phyloP scores from a whole-genome alignment of 1,140 invertebrate species.

The Lanistes nyassanus region DNA sequence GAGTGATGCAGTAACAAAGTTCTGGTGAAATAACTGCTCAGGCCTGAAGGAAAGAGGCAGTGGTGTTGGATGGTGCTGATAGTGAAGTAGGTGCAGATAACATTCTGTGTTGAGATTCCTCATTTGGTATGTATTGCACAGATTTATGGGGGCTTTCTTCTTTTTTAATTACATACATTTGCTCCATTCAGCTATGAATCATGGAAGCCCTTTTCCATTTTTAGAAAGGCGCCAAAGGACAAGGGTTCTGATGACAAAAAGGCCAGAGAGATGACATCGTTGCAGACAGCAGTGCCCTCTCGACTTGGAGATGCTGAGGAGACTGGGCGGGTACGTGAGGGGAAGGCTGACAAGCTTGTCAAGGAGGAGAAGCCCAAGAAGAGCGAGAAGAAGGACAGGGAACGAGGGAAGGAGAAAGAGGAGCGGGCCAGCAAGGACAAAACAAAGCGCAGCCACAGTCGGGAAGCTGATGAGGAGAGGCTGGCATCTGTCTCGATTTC shows the following conservation, averaged over 20 bases:
- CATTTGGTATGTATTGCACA: no score
- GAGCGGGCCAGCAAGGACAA: constrained; percentile 26
- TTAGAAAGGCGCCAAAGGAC: constrained; percentile 34
- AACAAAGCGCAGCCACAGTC: constrained; percentile 27
- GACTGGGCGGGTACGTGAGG: constrained; percentile 29
- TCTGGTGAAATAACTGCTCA: no score
- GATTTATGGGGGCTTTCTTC: no score
- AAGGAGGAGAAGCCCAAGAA: constrained; percentile 39
- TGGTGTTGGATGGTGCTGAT: no score
- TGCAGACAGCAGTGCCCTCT: background rate
- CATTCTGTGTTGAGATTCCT: no score
- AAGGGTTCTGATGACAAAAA: constrained; percentile 36
- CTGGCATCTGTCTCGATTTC: constrained; percentile 4
- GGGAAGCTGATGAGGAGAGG: constrained; percentile 31
- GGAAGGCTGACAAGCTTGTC: constrained; percentile 25
- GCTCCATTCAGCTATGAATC: no score
- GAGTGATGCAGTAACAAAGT: no score
- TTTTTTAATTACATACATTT: no score
- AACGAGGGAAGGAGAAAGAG: constrained; percentile 30
- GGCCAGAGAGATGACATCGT: constrained; percentile 33
- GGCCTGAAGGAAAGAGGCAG: no score
- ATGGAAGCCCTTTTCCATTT: no score
- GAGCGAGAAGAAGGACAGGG: constrained; percentile 37
- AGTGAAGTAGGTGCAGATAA: no score
- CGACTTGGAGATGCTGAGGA: constrained; percentile 17